These are phyloP conservation scores for Brachynemurus nebulosus DNA, from an alignment of 2,888 invertebrate genomes.

Conservation along the genomic window DNA sequence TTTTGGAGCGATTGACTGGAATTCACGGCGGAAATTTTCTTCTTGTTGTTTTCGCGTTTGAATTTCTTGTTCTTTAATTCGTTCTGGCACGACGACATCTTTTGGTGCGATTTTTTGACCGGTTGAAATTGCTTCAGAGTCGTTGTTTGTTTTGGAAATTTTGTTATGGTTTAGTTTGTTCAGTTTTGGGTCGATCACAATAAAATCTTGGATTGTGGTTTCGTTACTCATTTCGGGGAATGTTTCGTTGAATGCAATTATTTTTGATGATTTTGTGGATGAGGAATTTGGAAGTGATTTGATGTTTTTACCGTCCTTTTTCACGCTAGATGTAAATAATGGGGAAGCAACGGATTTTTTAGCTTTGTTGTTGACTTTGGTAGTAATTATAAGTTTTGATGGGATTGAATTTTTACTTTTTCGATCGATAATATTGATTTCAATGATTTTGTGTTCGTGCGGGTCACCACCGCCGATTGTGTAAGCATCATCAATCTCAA, in stretches of 20 bases:
- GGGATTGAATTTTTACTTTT: conserved; percentile 6
- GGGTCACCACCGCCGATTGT: conserved; percentile 5
- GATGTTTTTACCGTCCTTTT: conserved; percentile 7
- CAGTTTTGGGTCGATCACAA: conserved; percentile 30
- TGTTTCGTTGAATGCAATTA: too few relatives aligned
- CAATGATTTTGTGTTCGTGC: conserved; percentile 9
- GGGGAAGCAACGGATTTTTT: not conserved
- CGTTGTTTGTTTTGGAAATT: conserved; percentile 18
- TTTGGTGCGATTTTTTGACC: not conserved
- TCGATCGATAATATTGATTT: conserved; percentile 9
- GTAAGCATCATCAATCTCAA: conserved; percentile 6
- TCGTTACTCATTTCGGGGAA: conserved; percentile 1
- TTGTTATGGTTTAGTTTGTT: conserved; percentile 33
- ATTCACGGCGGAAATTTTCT: conserved; percentile 7
- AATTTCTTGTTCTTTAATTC: conserved; percentile 22
- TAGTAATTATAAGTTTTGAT: conserved; percentile 6
- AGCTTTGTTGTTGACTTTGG: conserved; percentile 3
- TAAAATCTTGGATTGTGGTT: not conserved
- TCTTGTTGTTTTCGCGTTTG: conserved; percentile 17
- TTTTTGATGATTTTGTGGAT: not conserved
- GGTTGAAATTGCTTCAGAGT: conserved; percentile 18
- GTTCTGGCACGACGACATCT: conserved; percentile 2
- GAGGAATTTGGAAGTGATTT: not conserved
- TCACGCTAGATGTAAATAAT: conserved; percentile 2
- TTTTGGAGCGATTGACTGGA: conserved; percentile 1